Conservation (phyloP, 1,140 invertebrate genomes). For the Bombus polaris region DNA sequence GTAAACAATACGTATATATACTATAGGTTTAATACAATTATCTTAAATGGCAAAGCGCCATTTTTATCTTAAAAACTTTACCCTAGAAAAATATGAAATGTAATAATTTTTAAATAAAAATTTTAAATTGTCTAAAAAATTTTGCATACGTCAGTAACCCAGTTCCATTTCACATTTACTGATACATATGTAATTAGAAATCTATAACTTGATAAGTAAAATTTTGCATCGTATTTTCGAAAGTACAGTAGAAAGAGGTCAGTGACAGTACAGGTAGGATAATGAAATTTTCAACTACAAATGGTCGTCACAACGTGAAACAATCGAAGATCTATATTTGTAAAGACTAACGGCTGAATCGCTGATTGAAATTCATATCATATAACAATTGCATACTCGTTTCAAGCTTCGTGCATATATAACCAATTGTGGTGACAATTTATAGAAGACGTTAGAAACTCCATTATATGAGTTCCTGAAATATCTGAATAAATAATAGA, state of each 20-base stretch:
- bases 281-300: neutral
- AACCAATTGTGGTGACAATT: neutral
- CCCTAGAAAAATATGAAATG: neutral
- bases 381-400: constrained; percentile 13
- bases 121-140: neutral
- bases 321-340: constrained; percentile 41
- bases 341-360: constrained; percentile 5
- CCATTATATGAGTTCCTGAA: neutral
- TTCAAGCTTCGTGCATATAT: neutral
- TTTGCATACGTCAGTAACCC: neutral
- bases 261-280: neutral
- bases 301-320: constrained; percentile 9
- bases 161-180: neutral
- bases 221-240: constrained; percentile 16
- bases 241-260: neutral
- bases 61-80: neutral
- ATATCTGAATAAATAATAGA: neutral
- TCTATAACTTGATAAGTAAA: neutral
- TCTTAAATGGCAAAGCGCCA: neutral
- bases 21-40: neutral
- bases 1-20: neutral
- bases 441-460: neutral
- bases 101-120: neutral
- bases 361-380: constrained; percentile 33
- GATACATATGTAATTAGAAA: neutral